Evolutionary conservation across 1,140 invertebrate genomes (phyloP).

Genomic region (Philotrypesis tridentata): DNA sequence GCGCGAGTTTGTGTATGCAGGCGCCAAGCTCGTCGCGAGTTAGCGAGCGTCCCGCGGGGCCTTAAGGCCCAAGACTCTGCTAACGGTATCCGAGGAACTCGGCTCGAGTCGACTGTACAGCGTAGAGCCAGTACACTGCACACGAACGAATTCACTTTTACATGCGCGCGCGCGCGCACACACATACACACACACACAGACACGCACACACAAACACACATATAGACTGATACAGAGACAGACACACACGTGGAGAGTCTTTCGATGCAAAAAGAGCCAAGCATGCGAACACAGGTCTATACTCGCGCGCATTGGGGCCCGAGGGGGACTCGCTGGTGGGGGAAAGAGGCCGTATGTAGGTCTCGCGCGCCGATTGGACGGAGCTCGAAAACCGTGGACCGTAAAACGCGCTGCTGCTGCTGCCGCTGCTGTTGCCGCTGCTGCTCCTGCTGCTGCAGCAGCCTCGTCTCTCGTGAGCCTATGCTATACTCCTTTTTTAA

Average conservation of each 20-base stretch:
- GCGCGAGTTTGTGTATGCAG: neutral
- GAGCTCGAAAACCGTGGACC: slow-evolving; percentile 40
- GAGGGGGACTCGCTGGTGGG: neutral
- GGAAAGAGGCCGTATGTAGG: slow-evolving; percentile 41
- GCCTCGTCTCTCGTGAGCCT: neutral
- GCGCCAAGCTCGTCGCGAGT: neutral
- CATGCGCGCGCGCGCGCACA: no score
- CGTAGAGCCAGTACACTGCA: neutral
- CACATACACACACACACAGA: neutral
- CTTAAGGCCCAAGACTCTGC: neutral
- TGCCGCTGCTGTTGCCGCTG: neutral
- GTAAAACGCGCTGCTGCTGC: slow-evolving; percentile 24
- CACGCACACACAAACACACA: neutral
- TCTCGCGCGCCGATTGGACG: slow-evolving; percentile 36
- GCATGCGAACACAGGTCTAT: neutral
- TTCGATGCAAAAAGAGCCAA: neutral
- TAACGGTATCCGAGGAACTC: slow-evolving; percentile 26
- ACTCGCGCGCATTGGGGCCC: neutral
- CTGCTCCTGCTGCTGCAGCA: neutral
- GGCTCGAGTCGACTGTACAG: neutral
- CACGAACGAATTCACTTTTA: neutral
- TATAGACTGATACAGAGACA: no score
- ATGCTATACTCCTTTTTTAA: neutral
- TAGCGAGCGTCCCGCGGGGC: neutral
- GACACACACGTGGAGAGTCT: neutral